These are phyloP conservation scores for Ischnura elegans DNA, from an alignment of 2,888 invertebrate genomes.

Conservation along the genomic window DNA sequence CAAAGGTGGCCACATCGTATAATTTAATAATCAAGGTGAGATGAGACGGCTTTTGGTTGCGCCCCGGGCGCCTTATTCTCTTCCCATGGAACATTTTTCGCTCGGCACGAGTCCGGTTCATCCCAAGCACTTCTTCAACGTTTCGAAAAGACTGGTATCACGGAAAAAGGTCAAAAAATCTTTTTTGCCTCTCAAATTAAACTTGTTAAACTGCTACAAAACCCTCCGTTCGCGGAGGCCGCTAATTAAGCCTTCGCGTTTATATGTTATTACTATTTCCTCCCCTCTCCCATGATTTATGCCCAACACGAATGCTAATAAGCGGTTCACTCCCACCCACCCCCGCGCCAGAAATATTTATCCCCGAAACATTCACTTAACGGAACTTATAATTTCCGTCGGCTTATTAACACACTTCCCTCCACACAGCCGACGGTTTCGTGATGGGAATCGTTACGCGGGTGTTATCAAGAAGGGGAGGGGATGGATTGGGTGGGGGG, in stretches of 20 bases:
- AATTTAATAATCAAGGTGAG: slow-evolving; percentile 27
- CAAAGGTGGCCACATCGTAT: background rate
- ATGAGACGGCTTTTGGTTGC: background rate
- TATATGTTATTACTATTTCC: too few relatives aligned
- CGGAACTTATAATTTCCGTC: slow-evolving; percentile 63
- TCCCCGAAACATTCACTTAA: slow-evolving; percentile 59
- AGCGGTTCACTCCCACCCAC: slow-evolving; percentile 45
- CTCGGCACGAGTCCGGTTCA: background rate
- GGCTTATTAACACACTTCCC: slow-evolving; percentile 64
- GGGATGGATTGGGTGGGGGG: background rate
- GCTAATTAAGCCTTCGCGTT: slow-evolving; percentile 58
- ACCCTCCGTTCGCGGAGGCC: slow-evolving; percentile 24
- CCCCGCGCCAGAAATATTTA: slow-evolving; percentile 10
- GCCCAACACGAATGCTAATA: slow-evolving; percentile 43
- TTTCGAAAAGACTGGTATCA: background rate
- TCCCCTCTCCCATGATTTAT: slow-evolving; percentile 47
- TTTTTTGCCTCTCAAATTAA: slow-evolving; percentile 29
- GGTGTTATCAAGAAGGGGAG: background rate
- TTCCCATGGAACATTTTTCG: background rate
- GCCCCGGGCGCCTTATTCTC: background rate
- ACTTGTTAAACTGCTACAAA: background rate
- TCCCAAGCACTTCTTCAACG: background rate
- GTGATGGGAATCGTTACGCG: slow-evolving; percentile 36
- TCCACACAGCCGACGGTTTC: background rate
- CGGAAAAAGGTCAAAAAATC: background rate